These are phyloP conservation scores for Epicampocera succincta DNA, from an alignment of 2,888 invertebrate species.

Conservation along the genomic window DNA sequence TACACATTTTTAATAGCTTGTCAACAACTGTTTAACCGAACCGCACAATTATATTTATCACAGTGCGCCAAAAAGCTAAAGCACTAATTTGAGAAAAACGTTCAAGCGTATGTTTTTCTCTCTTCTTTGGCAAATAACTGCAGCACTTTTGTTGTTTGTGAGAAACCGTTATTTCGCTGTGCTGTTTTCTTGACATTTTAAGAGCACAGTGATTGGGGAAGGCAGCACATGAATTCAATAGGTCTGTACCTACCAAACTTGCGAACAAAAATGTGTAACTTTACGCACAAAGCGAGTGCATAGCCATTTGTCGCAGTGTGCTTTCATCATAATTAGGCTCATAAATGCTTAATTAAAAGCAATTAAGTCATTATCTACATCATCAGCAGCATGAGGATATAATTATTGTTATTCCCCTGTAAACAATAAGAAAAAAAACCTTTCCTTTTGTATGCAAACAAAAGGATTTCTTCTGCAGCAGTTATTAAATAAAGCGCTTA, in stretches of 20 bases:
- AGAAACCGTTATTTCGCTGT: too few species aligned
- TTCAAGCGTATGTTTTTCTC: too few species aligned
- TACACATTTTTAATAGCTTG: not conserved
- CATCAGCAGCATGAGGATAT: constrained; percentile 57
- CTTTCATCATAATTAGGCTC: constrained; percentile 62
- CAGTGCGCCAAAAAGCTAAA: too few species aligned
- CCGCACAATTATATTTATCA: constrained; percentile 9
- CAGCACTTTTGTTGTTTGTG: too few species aligned
- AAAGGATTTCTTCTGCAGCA: constrained; percentile 54
- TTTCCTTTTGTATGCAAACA: constrained; percentile 24
- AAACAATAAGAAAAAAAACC: not conserved
- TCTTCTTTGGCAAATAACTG: too few species aligned
- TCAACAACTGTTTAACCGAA: constrained; percentile 30
- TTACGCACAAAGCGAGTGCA: not conserved
- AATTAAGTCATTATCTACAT: constrained; percentile 65
- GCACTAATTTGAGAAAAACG: too few species aligned
- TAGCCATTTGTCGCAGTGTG: constrained; percentile 16
- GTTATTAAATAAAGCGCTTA: constrained; percentile 54
- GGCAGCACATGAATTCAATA: too few species aligned
- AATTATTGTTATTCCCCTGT: constrained; percentile 48
- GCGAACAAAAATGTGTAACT: too few species aligned
- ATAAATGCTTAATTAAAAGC: constrained; percentile 65
- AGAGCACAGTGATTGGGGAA: too few species aligned
- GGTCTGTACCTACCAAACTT: too few species aligned
- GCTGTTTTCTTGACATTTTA: too few species aligned